Base-by-base conservation (phyloP, 2,113 vertebrate genomes). In the Chinchilla lanigera region DNA sequence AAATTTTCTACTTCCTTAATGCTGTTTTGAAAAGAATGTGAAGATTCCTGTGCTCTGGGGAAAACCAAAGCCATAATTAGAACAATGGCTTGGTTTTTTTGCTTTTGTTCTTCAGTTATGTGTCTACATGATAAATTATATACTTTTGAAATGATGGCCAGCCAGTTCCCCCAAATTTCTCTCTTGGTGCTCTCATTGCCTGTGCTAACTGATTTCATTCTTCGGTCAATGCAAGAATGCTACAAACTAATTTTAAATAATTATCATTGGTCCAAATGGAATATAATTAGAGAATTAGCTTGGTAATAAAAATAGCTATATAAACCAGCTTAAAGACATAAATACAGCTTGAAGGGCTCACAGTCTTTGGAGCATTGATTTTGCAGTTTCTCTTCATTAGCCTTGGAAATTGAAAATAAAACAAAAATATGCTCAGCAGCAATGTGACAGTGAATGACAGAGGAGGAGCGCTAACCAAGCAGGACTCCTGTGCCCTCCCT, bases 1-100 rank as follows among this genome's bases (percentile, higher is more conserved):
- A 96, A 95, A 44, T 28, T 22, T 81, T 90, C 87, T 1, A 75
- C 95, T 96, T 97, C 94, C 92, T 95, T 88, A 87, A 56, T 73
- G 65, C 86, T 94, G 61, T 65, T 97, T 94, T 94, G 94, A 92
- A 94, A 96, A 97, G 90, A 87, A 86, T 4, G 19, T 77, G 84
- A 97, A 85, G 95, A 96, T 95, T 94, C 92, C 86, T 93, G 86
- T 69, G n/a, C 92, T 89, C 50, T 93, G 96, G 95, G 96, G 84
- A 71, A 96, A 97, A 95, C 89, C 65, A 50, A 95, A 92, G 60
- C 90, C 86, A 71, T 90, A 96, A 95, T 93, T 95, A 93, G 96
- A 96, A 94, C 94, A 95, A 90, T 82, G 50, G 26, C n/a, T 82
- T 87, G 81, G 19, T 63, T 71, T 60, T 50, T 80, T 86, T 96